Evolutionary conservation across 2,888 invertebrate genomes (phyloP).

Genomic region (Lepeophtheirus nordmannii): DNA sequence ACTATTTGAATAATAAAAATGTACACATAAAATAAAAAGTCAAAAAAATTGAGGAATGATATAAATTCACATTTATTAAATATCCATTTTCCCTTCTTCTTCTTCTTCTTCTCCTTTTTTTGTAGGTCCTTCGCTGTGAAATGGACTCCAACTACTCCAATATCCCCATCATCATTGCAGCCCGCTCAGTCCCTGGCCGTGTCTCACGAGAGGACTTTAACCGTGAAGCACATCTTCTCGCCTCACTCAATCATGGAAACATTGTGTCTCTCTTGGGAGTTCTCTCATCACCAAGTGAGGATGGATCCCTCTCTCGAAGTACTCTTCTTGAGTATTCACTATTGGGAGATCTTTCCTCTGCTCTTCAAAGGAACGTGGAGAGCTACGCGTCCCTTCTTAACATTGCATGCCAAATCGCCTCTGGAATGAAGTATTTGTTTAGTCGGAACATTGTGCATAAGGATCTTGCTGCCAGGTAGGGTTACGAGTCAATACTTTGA

Average conservation of each 20-base stretch:
- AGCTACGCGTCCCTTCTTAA: conserved; percentile 29
- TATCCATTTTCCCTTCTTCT: too few species aligned
- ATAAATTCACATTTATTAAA: too few species aligned
- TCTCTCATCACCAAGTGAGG: not conserved
- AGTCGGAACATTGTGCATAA: conserved; percentile 29
- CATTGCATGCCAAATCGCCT: conserved; percentile 29
- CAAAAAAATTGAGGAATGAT: too few species aligned
- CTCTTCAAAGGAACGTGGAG: conserved; percentile 9
- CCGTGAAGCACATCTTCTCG: conserved; percentile 16
- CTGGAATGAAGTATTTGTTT: conserved; percentile 31
- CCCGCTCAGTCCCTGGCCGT: conserved; percentile 4
- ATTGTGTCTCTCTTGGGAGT: conserved; percentile 17
- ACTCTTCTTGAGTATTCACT: conserved; percentile 25
- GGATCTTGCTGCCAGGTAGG: conserved; percentile 30
- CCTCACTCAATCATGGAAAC: conserved; percentile 24
- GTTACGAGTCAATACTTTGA: not conserved
- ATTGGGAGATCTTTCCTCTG: conserved; percentile 25
- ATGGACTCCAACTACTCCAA: conserved; percentile 22
- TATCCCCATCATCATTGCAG: conserved; percentile 23
- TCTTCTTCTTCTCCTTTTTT: too few species aligned
- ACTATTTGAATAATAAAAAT: too few species aligned
- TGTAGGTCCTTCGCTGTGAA: conserved; percentile 14
- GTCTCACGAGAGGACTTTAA: conserved; percentile 11
- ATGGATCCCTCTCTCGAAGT: conserved; percentile 12
- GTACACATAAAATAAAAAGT: too few species aligned